A percentile compares a stretch with the other conserved stretches of the same genome.
Evolutionary conservation across 2,797 vertebrate species (phyloP).

Genomic region (Gallinago stenura): DNA sequence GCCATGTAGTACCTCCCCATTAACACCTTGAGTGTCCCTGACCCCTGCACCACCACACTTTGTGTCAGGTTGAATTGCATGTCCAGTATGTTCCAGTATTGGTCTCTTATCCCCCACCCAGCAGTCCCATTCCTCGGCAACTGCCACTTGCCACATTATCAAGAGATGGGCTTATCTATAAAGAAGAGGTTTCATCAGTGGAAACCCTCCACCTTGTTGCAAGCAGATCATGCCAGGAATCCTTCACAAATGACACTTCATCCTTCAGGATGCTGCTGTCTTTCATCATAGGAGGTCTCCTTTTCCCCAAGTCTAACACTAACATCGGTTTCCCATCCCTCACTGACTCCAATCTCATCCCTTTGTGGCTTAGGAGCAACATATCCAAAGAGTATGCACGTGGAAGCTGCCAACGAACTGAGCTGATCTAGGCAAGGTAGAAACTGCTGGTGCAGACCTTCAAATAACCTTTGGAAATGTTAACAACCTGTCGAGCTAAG

Average conservation of each 20-base stretch:
- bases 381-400: neutral
- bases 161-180: neutral
- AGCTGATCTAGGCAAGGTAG: neutral
- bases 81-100: neutral
- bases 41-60: neutral
- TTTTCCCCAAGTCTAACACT: neutral
- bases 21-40: neutral
- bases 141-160: neutral
- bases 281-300: neutral
- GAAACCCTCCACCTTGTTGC: neutral
- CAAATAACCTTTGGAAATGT: neutral
- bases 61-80: neutral
- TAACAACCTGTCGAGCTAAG: neutral
- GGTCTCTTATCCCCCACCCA: neutral
- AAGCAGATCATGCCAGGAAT: neutral
- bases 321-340: neutral
- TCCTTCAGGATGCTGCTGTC: neutral
- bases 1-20: neutral
- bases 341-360: neutral
- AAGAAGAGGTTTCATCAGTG: neutral
- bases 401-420: neutral
- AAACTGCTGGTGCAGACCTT: neutral
- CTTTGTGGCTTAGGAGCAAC: neutral
- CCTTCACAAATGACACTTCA: neutral
- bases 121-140: neutral